phyloP scores from a whole-genome alignment of 1,140 invertebrate species.

The Tetraneura akinire region DNA sequence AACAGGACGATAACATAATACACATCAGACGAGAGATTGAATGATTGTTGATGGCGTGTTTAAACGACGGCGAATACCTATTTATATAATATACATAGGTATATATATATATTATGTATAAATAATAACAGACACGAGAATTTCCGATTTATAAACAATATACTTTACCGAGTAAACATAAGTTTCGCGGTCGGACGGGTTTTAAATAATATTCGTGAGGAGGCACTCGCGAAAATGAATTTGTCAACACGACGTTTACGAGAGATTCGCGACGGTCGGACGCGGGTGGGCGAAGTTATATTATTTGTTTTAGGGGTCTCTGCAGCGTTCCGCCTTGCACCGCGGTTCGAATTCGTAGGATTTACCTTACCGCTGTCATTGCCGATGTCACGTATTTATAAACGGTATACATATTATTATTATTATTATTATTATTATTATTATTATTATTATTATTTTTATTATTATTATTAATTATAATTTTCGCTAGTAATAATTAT shows the following conservation, averaged over 20 bases:
- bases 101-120: not conserved
- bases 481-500: too few species aligned
- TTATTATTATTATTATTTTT: too few species aligned
- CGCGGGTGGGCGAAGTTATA: not conserved
- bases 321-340: too few species aligned
- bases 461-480: too few species aligned
- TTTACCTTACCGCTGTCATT: too few species aligned
- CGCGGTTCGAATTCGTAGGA: too few species aligned
- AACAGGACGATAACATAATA: not conserved
- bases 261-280: not conserved
- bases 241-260: not conserved
- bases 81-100: not conserved
- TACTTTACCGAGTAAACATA: slow-evolving; percentile 9
- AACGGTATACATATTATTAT: too few species aligned
- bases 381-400: too few species aligned
- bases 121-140: not conserved
- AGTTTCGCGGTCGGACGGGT: not conserved
- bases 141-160: slow-evolving; percentile 20
- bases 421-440: too few species aligned
- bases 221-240: not conserved
- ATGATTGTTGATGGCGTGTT: not conserved
- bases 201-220: slow-evolving; percentile 4
- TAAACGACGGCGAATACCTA: not conserved
- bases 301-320: slow-evolving; percentile 11
- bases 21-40: not conserved